Evolutionary conservation across 2,797 vertebrate genomes (phyloP).

Genomic region (Naso thynnoides): DNA sequence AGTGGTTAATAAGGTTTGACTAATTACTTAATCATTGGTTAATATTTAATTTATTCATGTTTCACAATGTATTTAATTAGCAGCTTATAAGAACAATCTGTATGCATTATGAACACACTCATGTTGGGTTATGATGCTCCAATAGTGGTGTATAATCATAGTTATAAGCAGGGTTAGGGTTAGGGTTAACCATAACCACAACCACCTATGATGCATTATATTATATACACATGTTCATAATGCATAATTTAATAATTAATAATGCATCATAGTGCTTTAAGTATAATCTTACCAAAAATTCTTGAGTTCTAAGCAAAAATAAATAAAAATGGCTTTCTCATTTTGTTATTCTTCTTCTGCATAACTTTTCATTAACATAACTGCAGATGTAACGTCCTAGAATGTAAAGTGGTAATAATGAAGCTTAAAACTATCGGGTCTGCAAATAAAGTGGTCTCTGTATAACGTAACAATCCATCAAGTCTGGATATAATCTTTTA

Average conservation of each 20-base stretch:
- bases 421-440: slow-evolving; percentile 1
- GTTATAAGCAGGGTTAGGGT: too few species aligned
- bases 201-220: too few species aligned
- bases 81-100: neutral
- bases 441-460: slow-evolving; percentile 3
- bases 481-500: neutral
- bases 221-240: too few species aligned
- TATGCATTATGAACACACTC: too few species aligned
- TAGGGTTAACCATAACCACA: too few species aligned
- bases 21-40: slow-evolving; percentile 13
- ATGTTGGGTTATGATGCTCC: too few species aligned
- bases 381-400: neutral
- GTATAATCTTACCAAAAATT: too few species aligned
- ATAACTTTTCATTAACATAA: neutral
- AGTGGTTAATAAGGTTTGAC: slow-evolving; percentile 18
- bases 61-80: neutral
- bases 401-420: neutral
- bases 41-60: neutral
- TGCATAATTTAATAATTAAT: too few species aligned
- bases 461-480: slow-evolving; percentile 3
- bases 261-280: too few species aligned
- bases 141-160: too few species aligned
- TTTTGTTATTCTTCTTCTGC: neutral
- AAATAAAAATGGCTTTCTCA: neutral
- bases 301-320: neutral